Evolutionary conservation across 2,888 invertebrate genomes (phyloP).

Genomic region (Dolomedes plantarius): DNA sequence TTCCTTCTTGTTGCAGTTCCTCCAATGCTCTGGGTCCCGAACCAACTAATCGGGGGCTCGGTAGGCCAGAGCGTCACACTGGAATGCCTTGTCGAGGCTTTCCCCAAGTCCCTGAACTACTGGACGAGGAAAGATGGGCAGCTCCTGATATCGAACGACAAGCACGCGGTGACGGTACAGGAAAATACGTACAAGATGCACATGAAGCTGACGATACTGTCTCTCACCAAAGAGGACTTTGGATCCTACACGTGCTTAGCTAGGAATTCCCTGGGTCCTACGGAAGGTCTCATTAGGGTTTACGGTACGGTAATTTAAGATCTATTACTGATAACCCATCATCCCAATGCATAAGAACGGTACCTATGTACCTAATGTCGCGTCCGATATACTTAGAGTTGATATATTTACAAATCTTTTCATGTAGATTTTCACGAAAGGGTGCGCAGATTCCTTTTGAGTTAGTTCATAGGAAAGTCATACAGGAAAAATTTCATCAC

Average conservation of each 20-base stretch:
- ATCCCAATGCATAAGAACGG: too few species aligned
- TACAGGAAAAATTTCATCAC: too few species aligned
- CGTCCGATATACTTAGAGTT: too few species aligned
- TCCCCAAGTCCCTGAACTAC: constrained; percentile 91
- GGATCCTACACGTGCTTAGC: constrained; percentile 77
- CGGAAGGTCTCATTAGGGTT: constrained; percentile 72
- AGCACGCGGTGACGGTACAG: constrained; percentile 46
- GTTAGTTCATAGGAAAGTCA: too few species aligned
- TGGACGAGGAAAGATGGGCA: constrained; percentile 80
- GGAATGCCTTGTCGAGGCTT: constrained; percentile 89
- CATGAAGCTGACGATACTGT: constrained; percentile 88
- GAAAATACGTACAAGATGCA: constrained; percentile 84
- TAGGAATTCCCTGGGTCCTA: constrained; percentile 75
- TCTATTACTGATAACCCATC: too few species aligned
- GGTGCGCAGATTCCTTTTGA: too few species aligned
- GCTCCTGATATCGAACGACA: constrained; percentile 48
- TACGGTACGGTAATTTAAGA: constrained; percentile 73
- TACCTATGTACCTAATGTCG: too few species aligned
- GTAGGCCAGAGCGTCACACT: constrained; percentile 85
- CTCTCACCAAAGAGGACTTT: constrained; percentile 87
- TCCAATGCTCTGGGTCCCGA: constrained; percentile 88
- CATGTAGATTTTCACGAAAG: too few species aligned
- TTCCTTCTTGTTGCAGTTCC: constrained; percentile 86
- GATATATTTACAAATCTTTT: too few species aligned
- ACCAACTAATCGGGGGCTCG: constrained; percentile 88